These are phyloP conservation scores for Troglohyphantes excavatus DNA, from an alignment of 2,888 invertebrate species.

Conservation along the genomic window DNA sequence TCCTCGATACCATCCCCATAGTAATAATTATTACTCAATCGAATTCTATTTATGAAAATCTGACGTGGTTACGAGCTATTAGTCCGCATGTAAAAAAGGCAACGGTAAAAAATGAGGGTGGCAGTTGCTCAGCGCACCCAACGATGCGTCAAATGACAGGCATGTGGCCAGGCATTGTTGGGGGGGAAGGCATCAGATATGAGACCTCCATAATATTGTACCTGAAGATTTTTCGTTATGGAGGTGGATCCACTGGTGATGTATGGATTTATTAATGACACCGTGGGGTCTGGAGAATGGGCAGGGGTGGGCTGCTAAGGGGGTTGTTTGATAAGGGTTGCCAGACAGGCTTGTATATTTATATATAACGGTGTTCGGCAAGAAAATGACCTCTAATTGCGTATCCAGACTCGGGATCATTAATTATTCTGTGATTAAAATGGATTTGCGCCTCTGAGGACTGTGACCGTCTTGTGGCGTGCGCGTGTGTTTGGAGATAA, in stretches of 20 bases:
- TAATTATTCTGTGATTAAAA: slow-evolving; percentile 6
- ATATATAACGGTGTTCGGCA: neutral
- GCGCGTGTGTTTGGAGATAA: neutral
- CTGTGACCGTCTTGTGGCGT: neutral
- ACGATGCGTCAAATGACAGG: slow-evolving; percentile 45
- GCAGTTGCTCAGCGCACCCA: slow-evolving; percentile 54
- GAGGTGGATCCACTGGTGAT: slow-evolving; percentile 47
- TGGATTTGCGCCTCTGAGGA: neutral
- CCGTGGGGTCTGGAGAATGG: slow-evolving; percentile 36
- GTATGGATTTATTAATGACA: slow-evolving; percentile 64
- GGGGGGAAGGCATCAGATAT: slow-evolving; percentile 18
- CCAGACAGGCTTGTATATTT: neutral
- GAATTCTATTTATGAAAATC: slow-evolving; percentile 52
- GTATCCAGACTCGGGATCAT: slow-evolving; percentile 28
- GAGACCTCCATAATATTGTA: slow-evolving; percentile 1
- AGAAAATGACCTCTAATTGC: slow-evolving; percentile 36
- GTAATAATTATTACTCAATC: slow-evolving; percentile 55
- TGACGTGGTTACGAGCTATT: slow-evolving; percentile 34
- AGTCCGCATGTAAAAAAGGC: neutral
- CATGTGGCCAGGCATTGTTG: slow-evolving; percentile 50
- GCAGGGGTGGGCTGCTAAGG: neutral
- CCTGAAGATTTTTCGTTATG: slow-evolving; percentile 27
- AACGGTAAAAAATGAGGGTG: neutral
- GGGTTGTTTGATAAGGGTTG: slow-evolving; percentile 47
- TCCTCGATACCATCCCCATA: neutral